Evolutionary conservation across 1,140 invertebrate species (phyloP), one percentile per base, ranked within the genome.

Genomic region (Drosophila nigrodunni): DNA sequence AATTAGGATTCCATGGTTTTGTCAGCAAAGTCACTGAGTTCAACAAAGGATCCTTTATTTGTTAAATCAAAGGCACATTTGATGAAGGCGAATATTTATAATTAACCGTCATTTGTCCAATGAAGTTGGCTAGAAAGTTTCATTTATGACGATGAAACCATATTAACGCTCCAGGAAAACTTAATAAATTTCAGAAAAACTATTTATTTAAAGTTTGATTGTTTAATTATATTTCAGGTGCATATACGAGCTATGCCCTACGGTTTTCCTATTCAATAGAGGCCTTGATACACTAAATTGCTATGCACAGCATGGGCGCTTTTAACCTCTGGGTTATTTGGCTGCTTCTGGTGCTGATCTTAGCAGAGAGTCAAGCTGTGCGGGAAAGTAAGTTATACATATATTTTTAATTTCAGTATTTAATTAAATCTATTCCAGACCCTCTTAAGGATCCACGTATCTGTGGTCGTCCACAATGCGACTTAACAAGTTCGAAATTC

Each of bases 401-500:
- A 6, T 3, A 2, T 47, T n/a, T 5, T 4, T 30, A 34, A 3
- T 13, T 30, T 3, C 15, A 2, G 18, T 44, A 43, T 34, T 37
- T 35, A 7, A 66, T 61, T 1, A 25, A 49, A 43, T 0, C 1
- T 13, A 5, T 3, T 4, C 9, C 92, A 95, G 95, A 95, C 93
- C 94, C 94, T 0, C 90, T 95, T 1, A 94, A 94, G 92, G 94
- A 95, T 92, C 95, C 95, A 2, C 93, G 94, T 54, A 94, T 95
- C 69, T 95, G 95, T 88, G 95, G 95, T 41, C 91, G 94, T 25
- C 95, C 95, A 21, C 93, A 93, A 76, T 95, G 95, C 61, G 82
- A 91, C 7, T 4, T n/a, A 0, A 41, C 44, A n/a, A 80, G 52
- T 6, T 18, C 55, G 0, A 96, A 96, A 89, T 96, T 96, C 77